Evolutionary conservation across 2,797 vertebrate species (phyloP).

Genomic region (Petrocephalus schoutedeni): DNA sequence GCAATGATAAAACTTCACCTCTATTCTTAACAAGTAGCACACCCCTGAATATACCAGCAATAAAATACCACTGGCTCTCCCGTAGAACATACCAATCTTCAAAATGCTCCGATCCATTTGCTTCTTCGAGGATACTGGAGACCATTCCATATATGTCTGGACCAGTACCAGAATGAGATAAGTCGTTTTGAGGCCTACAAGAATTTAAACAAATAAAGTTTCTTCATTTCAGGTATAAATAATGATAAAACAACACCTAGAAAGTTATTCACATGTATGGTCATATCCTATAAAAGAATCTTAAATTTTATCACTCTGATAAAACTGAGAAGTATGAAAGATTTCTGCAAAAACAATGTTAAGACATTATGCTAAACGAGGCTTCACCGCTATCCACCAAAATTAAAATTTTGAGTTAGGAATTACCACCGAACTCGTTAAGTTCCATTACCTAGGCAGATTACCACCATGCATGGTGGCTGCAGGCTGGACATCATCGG

Average conservation of each 20-base stretch:
- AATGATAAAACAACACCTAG: background rate
- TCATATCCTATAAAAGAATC: background rate
- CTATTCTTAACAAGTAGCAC: background rate
- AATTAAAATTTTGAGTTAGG: background rate
- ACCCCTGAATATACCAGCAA: background rate
- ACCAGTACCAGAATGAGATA: conserved; percentile 47
- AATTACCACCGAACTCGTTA: background rate
- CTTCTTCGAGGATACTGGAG: conserved; percentile 52
- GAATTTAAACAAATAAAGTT: background rate
- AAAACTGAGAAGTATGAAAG: background rate
- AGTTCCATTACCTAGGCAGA: conserved; percentile 21
- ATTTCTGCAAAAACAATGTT: background rate
- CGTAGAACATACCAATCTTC: conserved; percentile 51
- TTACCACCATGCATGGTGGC: background rate
- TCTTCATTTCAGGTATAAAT: background rate
- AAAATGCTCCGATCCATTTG: conserved; percentile 48
- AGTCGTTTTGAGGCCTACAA: conserved; percentile 43
- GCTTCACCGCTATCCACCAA: background rate
- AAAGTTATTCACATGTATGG: background rate
- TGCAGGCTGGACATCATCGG: conserved; percentile 21
- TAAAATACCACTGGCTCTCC: background rate
- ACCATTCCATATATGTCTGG: conserved; percentile 52
- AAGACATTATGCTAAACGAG: background rate
- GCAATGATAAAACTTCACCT: background rate
- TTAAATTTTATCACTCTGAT: background rate